Evolutionary conservation across 2,888 invertebrate genomes (phyloP), one percentile per base, ranked within the genome.

Genomic region (Sarcophaga caerulescens): DNA sequence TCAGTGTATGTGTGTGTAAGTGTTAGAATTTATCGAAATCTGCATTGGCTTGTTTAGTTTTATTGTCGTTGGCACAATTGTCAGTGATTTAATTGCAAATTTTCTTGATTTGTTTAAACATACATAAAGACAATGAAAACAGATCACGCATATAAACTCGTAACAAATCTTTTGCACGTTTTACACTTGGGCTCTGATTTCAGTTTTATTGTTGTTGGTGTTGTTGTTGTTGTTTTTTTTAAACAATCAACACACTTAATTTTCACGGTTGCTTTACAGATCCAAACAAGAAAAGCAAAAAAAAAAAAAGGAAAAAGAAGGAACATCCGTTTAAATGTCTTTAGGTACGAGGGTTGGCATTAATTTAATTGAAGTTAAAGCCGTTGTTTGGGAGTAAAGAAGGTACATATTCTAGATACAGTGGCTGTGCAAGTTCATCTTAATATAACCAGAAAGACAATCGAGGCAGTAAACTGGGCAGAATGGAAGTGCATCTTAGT

Each of bases 81-180:
- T 84, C 84, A 81, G 75, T 86, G 86, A 86, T 86, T 86, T 86
- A 86, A 86, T 86, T 84, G 86, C 86, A 84, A 86, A 86, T 86
- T 86, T 86, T 86, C 81, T 86, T 86, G 86, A 86, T 86, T 86
- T 86, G 86, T 86, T 86, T 81, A 78, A 63, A 69, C 77, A 86
- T 79, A 86, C 12, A 52, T 14, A 52, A 52, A 52, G 78, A 81
- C 84, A 86, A 81, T 78, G 62, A 78, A 84, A 86, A 86, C 86
- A 86, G 84, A 86, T 86, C 84, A 86, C 86, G 86, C 86, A 86
- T 86, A 86, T 86, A 81, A 82, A 78, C 81, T 81, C 71, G 62
- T 78, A 86, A 86, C 86, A 86, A 86, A 86, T 86, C 84, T 86
- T 84, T 84, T 86, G 86, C 86, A 86, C 86, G 86, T 86, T 86